These are phyloP conservation scores for Urocynchramus pylzowi DNA, from an alignment of 2,113 vertebrate species.

Conservation along the genomic window DNA sequence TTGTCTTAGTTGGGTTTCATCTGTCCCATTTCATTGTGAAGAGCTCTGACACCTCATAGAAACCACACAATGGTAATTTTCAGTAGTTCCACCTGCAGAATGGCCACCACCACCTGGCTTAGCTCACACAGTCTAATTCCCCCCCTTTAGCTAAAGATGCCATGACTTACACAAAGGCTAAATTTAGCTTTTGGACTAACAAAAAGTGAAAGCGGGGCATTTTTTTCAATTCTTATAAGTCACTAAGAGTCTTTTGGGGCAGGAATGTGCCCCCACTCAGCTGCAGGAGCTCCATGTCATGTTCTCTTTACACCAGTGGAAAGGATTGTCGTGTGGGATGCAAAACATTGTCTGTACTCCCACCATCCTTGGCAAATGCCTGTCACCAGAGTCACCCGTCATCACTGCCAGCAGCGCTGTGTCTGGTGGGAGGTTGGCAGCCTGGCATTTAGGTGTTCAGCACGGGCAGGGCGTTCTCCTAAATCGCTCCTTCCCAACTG, in stretches of 20 bases:
- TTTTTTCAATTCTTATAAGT: not conserved
- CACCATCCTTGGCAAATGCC: accelerated
- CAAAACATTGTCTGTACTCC: not conserved
- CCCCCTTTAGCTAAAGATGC: not conserved
- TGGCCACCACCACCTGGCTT: not conserved
- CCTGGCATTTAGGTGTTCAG: not conserved
- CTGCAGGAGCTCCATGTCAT: not conserved
- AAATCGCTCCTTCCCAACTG: not conserved
- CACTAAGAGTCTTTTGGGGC: constrained; percentile 9
- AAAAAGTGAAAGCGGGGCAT: constrained; percentile 24
- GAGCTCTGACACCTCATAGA: not conserved
- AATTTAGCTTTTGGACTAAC: not conserved
- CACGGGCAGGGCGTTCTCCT: not conserved
- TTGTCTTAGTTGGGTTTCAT: constrained; percentile 2
- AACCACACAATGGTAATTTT: constrained; percentile 2
- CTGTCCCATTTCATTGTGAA: constrained; percentile 20
- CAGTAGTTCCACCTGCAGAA: constrained; percentile 38
- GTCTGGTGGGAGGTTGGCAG: not conserved
- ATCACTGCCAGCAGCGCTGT: not conserved
- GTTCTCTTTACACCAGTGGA: not conserved
- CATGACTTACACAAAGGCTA: not conserved
- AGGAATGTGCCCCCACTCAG: not conserved
- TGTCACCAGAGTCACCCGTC: not conserved
- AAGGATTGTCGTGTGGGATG: not conserved
- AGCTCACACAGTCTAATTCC: not conserved